These are phyloP conservation scores for Corythornis madagascariensis DNA, from an alignment of 2,113 vertebrate species.

Conservation along the genomic window DNA sequence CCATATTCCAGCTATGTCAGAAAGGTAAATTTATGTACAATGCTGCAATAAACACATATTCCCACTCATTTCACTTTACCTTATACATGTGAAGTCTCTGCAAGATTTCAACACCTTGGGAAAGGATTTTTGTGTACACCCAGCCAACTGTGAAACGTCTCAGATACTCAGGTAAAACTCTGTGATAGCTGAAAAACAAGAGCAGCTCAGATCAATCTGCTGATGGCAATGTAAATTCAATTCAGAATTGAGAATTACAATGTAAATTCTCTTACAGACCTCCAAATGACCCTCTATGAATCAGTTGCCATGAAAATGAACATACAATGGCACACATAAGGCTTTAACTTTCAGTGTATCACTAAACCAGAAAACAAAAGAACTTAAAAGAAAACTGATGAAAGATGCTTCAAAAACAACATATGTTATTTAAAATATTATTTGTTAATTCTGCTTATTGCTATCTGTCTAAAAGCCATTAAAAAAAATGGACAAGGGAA, in stretches of 20 bases:
- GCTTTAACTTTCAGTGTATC: not conserved
- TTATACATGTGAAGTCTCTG: slow-evolving; percentile 89
- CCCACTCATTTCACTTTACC: slow-evolving; percentile 69
- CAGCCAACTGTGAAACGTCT: slow-evolving; percentile 90
- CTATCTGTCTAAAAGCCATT: not conserved
- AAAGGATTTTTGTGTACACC: slow-evolving; percentile 87
- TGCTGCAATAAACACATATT: not conserved
- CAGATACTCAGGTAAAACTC: slow-evolving; percentile 84
- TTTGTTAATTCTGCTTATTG: not conserved
- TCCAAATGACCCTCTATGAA: not conserved
- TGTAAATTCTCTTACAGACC: not conserved
- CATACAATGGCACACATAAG: not conserved
- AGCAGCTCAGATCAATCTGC: not conserved
- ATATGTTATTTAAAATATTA: not conserved
- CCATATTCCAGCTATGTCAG: not conserved
- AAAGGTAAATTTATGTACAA: not conserved
- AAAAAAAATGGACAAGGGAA: not conserved
- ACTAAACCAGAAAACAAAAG: not conserved
- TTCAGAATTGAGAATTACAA: not conserved
- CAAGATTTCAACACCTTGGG: slow-evolving; percentile 89
- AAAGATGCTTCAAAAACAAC: not conserved
- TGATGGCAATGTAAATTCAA: not conserved
- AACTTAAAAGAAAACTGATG: not conserved
- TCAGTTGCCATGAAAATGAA: not conserved
- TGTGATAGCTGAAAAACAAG: slow-evolving; percentile 76